Conservation (phyloP, 2,797 vertebrate genomes). For the Sebastes trivittatus region DNA sequence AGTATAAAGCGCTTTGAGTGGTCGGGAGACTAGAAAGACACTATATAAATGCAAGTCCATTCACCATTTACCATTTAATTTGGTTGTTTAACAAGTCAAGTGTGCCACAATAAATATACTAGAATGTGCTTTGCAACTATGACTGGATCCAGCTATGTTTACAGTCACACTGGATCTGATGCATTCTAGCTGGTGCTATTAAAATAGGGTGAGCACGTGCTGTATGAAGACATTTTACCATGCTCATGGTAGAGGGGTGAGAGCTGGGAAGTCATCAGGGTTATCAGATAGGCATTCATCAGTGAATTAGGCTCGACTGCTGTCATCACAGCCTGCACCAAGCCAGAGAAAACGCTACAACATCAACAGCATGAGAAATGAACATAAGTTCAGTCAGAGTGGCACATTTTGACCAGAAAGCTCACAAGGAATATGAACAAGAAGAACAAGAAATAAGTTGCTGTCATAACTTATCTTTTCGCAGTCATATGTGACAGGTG, state of each 20-base stretch:
- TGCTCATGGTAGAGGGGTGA: no score
- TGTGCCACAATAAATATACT: rapidly evolving
- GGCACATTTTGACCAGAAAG: neutral
- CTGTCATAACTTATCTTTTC: neutral
- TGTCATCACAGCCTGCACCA: rapidly evolving
- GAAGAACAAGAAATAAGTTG: neutral
- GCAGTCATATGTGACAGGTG: neutral
- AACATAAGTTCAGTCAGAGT: neutral
- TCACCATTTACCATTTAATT: neutral
- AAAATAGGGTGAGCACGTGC: neutral
- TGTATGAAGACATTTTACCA: no score
- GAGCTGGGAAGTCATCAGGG: no score
- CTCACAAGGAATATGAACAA: neutral
- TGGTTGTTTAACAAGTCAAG: neutral
- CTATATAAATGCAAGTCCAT: no score
- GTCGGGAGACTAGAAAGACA: no score
- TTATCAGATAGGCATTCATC: neutral
- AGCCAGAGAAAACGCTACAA: neutral
- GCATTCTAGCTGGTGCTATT: neutral
- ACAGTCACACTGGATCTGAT: neutral
- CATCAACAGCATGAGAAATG: neutral
- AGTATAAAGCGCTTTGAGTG: rapidly evolving
- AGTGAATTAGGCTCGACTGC: neutral
- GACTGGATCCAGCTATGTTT: no score
- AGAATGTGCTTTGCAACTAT: neutral